Conservation (phyloP, 1,140 invertebrate genomes). For the Drosophila insularis region DNA sequence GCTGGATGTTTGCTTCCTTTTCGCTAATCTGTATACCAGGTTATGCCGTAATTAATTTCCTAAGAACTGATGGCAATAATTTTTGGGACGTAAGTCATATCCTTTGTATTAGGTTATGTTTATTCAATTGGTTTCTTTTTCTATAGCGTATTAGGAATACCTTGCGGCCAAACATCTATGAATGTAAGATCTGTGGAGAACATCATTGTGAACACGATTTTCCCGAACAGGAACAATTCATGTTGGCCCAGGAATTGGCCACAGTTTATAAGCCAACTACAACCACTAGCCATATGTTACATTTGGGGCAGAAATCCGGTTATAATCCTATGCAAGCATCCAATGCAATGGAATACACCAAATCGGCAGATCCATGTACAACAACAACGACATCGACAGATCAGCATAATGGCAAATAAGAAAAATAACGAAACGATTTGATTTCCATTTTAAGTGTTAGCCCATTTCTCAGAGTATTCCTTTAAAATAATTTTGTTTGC, state of each 20-base stretch:
- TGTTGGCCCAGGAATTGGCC: conserved; percentile 73
- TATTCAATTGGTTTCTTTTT: not conserved
- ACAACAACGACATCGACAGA: conserved; percentile 26
- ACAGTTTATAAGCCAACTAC: conserved; percentile 68
- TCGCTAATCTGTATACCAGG: conserved; percentile 94
- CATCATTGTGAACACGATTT: conserved; percentile 83
- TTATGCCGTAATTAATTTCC: conserved; percentile 89
- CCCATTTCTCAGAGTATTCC: conserved; percentile 59
- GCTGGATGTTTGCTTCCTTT: conserved; percentile 92
- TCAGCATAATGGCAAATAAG: conserved; percentile 39
- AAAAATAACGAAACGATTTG: not conserved
- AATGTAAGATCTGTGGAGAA: conserved; percentile 84
- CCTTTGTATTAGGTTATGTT: accelerated
- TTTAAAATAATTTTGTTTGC: conserved; percentile 54
- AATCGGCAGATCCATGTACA: conserved; percentile 32
- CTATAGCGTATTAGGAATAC: conserved; percentile 84
- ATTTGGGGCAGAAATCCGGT: conserved; percentile 45
- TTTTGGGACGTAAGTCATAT: conserved; percentile 86
- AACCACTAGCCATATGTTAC: conserved; percentile 28
- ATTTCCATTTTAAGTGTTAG: conserved; percentile 47
- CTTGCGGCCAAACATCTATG: conserved; percentile 84
- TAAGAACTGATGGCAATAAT: conserved; percentile 87
- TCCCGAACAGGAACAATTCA: conserved; percentile 77
- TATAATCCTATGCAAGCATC: conserved; percentile 75
- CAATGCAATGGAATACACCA: conserved; percentile 48